These are phyloP conservation scores for Madoqua kirkii DNA, from an alignment of 2,113 vertebrate genomes.

Conservation along the genomic window DNA sequence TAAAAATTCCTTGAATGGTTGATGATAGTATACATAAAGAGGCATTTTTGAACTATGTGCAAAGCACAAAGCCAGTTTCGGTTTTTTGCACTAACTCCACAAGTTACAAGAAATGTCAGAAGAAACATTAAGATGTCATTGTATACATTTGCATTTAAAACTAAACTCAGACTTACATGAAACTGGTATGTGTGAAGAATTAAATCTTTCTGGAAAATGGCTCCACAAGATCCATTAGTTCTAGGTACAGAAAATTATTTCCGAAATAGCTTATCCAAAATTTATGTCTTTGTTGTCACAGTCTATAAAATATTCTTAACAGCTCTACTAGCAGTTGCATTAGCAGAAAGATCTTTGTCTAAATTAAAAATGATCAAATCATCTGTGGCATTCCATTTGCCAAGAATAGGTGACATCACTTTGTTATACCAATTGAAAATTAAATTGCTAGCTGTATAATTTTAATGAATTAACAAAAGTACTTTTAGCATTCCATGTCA, in stretches of 20 bases:
- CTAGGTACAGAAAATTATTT: background rate
- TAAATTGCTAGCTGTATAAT: background rate
- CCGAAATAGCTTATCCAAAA: background rate
- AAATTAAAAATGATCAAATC: constrained; percentile 12
- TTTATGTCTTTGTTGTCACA: background rate
- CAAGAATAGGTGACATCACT: background rate
- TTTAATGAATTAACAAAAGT: background rate
- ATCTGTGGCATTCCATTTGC: background rate
- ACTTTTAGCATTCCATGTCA: background rate
- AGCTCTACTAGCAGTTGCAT: background rate
- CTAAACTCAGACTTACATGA: background rate
- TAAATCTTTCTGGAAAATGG: background rate
- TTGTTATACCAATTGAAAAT: constrained; percentile 1
- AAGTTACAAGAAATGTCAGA: background rate
- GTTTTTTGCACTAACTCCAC: background rate
- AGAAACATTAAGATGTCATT: background rate
- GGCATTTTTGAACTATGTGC: background rate
- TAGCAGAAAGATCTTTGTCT: background rate
- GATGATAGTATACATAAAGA: background rate
- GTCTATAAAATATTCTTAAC: background rate
- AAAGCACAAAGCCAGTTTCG: background rate
- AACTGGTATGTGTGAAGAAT: background rate
- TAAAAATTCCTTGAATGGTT: background rate
- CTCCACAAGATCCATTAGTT: background rate
- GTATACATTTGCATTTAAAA: background rate